Evolutionary conservation across 2,113 vertebrate species (phyloP), one percentile per base, ranked within the genome.

Genomic region (Pavo muticus): DNA sequence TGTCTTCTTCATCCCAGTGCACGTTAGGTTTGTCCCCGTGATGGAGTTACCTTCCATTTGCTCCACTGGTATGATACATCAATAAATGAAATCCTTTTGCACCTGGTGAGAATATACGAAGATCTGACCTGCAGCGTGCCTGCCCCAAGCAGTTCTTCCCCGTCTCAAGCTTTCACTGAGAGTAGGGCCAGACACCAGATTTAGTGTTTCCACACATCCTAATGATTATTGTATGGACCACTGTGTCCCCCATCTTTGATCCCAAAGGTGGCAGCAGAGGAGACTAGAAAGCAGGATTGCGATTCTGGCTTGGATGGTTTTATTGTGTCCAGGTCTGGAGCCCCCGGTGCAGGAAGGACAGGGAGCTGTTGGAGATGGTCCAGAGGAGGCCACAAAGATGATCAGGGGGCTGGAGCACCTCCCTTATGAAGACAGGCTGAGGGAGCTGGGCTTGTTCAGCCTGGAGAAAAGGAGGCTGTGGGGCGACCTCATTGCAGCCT

Each of bases 1-100:
- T 9, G 32, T 8, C 48, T 12, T 37, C 25, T 14, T 6, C 37
- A 3, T 15, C 40, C 27, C 9, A 6, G 7, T 4, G 1, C 7
- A 3, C 5, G 24, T 29, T 25, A 35, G 0, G 6, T 5, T 40
- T 61, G 39, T 60, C 39, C 75, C 63, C 5, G 0, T 1, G 1
- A 6, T 17, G 54, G 25, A 14, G 14, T 50, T 89, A 17, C 24
- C 21, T 50, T 50, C 59, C 16, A 2, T 17, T 35, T 54, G n/a
- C 39, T 76, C 47, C 48, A 40, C 11, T 14, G 50, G 27, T 9
- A 5, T 15, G 47, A 29, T 2, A 42, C 64, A 23, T 8, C 32
- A 16, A 11, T 15, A 24, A n/a, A 21, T 17, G 19, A n/a, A 52
- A n/a, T 42, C 42, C 19, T 68, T 42, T n/a, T 8, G 20, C 37